phyloP scores from a whole-genome alignment of 1,140 invertebrate species.

The Leptestheria dahalacensis region DNA sequence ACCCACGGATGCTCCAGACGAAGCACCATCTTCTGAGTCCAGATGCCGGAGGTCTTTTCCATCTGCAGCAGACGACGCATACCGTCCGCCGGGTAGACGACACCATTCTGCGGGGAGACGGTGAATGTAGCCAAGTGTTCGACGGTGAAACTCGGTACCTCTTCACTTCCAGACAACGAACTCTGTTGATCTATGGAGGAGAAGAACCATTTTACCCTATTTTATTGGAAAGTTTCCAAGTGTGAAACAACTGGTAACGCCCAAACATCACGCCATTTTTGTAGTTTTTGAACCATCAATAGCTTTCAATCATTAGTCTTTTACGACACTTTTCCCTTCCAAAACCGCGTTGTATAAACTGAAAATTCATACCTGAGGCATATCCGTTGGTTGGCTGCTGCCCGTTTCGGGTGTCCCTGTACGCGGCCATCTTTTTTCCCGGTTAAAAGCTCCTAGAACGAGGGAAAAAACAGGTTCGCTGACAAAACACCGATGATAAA shows the following conservation, averaged over 20 bases:
- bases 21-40: constrained; percentile 95
- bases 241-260: too few species aligned
- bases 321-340: too few species aligned
- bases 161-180: constrained; percentile 25
- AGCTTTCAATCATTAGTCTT: too few species aligned
- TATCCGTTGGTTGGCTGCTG: constrained; percentile 1
- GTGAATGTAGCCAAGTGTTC: constrained; percentile 97
- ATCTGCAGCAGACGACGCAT: constrained; percentile 84
- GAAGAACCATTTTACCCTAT: too few species aligned
- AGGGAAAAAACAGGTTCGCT: neutral
- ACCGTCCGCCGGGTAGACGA: constrained; percentile 82
- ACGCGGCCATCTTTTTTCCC: neutral
- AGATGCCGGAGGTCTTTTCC: constrained; percentile 95
- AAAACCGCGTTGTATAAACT: too few species aligned
- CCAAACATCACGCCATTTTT: neutral
- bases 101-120: constrained; percentile 70
- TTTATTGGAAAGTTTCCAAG: too few species aligned
- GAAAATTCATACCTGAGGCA: constrained; percentile 2
- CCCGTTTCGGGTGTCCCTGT: neutral
- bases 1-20: constrained; percentile 73
- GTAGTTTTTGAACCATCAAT: too few species aligned
- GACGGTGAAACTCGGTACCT: constrained; percentile 66
- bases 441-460: neutral
- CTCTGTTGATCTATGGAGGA: neutral
- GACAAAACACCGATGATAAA: too few species aligned